These are phyloP conservation scores for Lasioglossum vierecki DNA, from an alignment of 2,888 invertebrate genomes.

Conservation along the genomic window DNA sequence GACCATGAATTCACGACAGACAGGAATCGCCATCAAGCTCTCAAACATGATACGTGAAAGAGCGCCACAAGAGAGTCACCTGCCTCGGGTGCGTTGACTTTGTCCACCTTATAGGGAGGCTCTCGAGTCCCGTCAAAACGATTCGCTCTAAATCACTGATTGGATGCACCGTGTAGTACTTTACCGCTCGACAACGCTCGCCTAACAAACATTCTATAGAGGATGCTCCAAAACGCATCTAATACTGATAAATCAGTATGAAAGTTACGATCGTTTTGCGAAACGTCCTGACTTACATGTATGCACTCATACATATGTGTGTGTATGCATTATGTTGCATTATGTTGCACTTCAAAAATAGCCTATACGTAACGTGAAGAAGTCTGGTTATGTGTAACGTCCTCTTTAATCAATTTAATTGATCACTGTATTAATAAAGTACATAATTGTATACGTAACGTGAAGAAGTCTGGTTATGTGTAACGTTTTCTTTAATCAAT, in stretches of 20 bases:
- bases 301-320: no score
- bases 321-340: no score
- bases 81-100: constrained; percentile 53
- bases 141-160: not conserved
- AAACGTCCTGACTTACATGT: no score
- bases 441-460: not conserved
- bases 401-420: not conserved
- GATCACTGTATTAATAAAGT: not conserved
- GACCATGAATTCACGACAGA: constrained; percentile 37
- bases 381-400: not conserved
- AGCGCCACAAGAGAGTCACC: constrained; percentile 28
- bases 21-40: constrained; percentile 43
- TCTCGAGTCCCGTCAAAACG: constrained; percentile 24
- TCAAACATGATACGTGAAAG: constrained; percentile 49
- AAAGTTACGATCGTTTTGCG: not conserved
- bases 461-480: not conserved
- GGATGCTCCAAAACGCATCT: not conserved
- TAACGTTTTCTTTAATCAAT: not conserved
- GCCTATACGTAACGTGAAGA: not conserved
- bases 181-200: not conserved
- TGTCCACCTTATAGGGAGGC: constrained; percentile 24
- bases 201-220: not conserved
- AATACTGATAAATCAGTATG: not conserved
- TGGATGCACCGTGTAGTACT: not conserved
- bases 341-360: no score